Percentiles rank a stretch among this genome's conserved stretches.
These are phyloP conservation scores for Corythaeola cristata DNA, from an alignment of 2,113 vertebrate genomes.

Conservation along the genomic window DNA sequence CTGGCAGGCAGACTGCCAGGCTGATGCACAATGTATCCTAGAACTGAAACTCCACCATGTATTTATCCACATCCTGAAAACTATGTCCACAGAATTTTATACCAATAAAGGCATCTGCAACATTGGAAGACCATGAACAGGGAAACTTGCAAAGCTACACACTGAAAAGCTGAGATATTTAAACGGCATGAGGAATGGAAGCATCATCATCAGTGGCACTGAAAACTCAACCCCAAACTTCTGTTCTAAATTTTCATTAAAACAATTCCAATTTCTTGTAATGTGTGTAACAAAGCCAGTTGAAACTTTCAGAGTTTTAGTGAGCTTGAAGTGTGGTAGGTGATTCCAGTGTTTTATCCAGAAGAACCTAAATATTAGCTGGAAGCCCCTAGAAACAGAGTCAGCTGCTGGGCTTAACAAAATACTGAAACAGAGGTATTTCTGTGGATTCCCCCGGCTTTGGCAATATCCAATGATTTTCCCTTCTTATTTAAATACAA, in stretches of 20 bases:
- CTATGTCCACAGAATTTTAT: neutral
- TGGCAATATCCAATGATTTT: neutral
- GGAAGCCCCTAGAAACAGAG: neutral
- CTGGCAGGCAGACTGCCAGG: neutral
- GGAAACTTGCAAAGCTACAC: neutral
- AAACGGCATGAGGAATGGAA: neutral
- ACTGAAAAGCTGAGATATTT: neutral
- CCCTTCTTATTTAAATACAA: neutral
- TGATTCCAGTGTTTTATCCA: neutral
- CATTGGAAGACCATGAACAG: neutral
- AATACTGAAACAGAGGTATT: neutral
- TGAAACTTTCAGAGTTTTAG: neutral
- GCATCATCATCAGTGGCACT: neutral
- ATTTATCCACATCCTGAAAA: neutral
- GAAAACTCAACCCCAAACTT: neutral
- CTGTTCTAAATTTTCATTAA: neutral
- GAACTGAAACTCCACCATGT: neutral
- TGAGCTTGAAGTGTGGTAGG: neutral
- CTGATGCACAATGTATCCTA: accelerated
- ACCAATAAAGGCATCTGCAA: neutral
- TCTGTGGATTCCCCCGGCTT: neutral
- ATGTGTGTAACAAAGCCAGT: neutral
- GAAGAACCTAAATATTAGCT: neutral
- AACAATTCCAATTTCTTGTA: neutral
- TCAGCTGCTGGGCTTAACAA: neutral